phyloP scores from a whole-genome alignment of 2,113 vertebrate genomes.

The Myotis davidii region DNA sequence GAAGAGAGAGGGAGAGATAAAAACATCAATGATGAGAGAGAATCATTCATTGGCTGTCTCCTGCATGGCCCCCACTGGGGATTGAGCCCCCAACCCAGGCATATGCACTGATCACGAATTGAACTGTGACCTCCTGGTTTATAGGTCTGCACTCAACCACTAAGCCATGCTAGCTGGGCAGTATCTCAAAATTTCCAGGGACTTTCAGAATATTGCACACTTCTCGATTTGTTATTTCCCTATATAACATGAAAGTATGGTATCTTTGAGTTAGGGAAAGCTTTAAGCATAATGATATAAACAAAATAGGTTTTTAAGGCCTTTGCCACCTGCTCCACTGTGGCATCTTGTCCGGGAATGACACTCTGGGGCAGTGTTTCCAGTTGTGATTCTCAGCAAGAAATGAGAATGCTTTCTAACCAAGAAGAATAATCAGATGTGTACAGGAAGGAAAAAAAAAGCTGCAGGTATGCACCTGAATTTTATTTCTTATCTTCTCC shows the following conservation, averaged over 20 bases:
- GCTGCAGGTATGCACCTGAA: background rate
- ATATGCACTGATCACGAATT: too few relatives aligned
- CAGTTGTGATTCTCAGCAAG: constrained; percentile 42
- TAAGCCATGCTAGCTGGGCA: too few relatives aligned
- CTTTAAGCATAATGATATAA: background rate
- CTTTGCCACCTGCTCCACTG: constrained; percentile 12
- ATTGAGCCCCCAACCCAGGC: too few relatives aligned
- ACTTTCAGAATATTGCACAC: background rate
- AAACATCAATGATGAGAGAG: too few relatives aligned
- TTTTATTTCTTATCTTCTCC: constrained; percentile 31
- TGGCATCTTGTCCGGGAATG: background rate
- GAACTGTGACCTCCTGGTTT: too few relatives aligned
- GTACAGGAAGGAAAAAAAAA: background rate
- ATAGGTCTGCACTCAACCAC: too few relatives aligned
- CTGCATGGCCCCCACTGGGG: too few relatives aligned
- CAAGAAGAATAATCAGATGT: constrained; percentile 52
- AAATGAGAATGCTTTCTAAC: constrained; percentile 52
- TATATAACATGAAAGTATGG: background rate
- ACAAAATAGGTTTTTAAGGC: constrained; percentile 28
- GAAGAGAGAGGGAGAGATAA: too few relatives aligned
- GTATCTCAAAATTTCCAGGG: constrained; percentile 56
- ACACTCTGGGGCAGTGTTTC: background rate
- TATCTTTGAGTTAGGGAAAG: background rate
- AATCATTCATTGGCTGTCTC: too few relatives aligned
- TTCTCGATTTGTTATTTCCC: constrained; percentile 48